phyloP scores from a whole-genome alignment of 1,140 invertebrate genomes.

The Drosophila miranda region DNA sequence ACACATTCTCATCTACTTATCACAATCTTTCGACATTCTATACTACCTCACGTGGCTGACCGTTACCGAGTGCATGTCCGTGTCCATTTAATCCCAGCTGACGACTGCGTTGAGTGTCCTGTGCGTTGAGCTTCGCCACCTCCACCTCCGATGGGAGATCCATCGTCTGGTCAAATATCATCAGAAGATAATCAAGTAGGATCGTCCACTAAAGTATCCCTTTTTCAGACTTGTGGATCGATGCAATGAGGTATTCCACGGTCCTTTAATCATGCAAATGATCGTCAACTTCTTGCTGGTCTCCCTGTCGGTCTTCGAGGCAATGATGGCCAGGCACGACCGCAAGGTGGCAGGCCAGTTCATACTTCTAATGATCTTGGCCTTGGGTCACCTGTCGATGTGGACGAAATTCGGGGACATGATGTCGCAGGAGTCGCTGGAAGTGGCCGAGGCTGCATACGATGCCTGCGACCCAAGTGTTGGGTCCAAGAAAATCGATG shows the following conservation, averaged over 20 bases:
- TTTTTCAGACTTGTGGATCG: slow-evolving; percentile 29
- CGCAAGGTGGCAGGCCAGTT: slow-evolving; percentile 38
- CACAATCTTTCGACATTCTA: slow-evolving; percentile 12
- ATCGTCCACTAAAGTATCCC: too few relatives aligned
- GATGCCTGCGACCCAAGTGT: slow-evolving; percentile 28
- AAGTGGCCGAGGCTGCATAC: slow-evolving; percentile 47
- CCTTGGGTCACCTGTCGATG: slow-evolving; percentile 35
- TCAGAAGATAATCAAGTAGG: too few relatives aligned
- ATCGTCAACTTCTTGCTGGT: slow-evolving; percentile 38
- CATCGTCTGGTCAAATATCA: slow-evolving; percentile 19
- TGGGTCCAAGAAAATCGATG: slow-evolving; percentile 6
- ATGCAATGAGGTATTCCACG: slow-evolving; percentile 45
- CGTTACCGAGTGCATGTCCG: slow-evolving; percentile 9
- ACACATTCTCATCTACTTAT: slow-evolving; percentile 21
- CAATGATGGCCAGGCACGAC: slow-evolving; percentile 26
- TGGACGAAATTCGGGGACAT: slow-evolving; percentile 52
- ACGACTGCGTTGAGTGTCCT: slow-evolving; percentile 31
- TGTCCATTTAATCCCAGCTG: slow-evolving; percentile 36
- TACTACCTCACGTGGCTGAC: slow-evolving; percentile 22
- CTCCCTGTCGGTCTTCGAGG: slow-evolving; percentile 44
- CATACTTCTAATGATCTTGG: slow-evolving; percentile 33
- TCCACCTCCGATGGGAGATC: slow-evolving; percentile 16
- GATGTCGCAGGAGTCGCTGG: slow-evolving; percentile 37
- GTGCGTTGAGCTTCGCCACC: slow-evolving; percentile 27
- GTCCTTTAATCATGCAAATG: slow-evolving; percentile 44